Evolutionary conservation across 2,888 invertebrate genomes (phyloP).

Genomic region (Acleris cristana): DNA sequence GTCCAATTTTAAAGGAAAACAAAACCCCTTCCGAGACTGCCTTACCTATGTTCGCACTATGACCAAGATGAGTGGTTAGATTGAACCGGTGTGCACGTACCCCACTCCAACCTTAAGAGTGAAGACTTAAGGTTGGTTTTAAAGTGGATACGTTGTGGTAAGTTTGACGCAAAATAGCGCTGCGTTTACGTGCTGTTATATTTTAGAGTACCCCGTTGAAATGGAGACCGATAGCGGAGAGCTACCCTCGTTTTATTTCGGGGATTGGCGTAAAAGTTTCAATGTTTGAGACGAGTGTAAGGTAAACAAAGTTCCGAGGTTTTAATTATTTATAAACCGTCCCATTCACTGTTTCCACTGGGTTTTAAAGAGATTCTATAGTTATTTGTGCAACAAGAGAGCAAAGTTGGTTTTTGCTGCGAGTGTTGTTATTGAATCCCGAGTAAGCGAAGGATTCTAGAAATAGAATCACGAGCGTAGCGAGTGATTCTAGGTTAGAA

Average conservation of each 20-base stretch:
- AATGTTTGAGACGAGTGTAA: slow-evolving; percentile 16
- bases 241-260: slow-evolving; percentile 21
- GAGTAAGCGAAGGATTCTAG: no score
- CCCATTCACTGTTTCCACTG: neutral
- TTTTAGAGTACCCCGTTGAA: slow-evolving; percentile 28
- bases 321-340: neutral
- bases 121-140: neutral
- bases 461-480: no score
- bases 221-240: slow-evolving; percentile 19
- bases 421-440: no score
- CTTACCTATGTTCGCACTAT: slow-evolving; percentile 34
- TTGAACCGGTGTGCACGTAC: neutral
- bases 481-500: no score
- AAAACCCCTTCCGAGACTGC: slow-evolving; percentile 36
- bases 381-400: no score
- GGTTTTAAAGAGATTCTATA: neutral
- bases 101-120: neutral
- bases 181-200: slow-evolving; percentile 24
- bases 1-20: slow-evolving; percentile 60
- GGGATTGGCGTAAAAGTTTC: slow-evolving; percentile 15
- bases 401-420: no score
- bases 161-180: slow-evolving; percentile 16
- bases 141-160: neutral
- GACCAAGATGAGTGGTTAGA: slow-evolving; percentile 29
- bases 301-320: neutral